A percentile compares a stretch with the other conserved stretches of the same genome.
Conservation (phyloP, 2,113 vertebrate genomes). For the Phalacrocorax aristotelis region DNA sequence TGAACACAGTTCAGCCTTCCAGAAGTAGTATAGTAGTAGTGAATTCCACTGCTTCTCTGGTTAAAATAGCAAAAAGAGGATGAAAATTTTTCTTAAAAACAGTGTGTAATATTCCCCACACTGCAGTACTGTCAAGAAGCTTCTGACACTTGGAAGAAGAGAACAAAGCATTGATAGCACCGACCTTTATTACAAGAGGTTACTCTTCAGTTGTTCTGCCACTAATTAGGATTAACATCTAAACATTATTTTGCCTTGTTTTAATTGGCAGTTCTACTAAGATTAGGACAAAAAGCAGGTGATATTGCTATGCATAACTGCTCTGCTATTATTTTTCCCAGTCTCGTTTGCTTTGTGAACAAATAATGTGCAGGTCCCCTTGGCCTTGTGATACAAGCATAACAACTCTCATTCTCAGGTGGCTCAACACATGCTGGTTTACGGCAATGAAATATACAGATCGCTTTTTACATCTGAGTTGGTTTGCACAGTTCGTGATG, state of each 20-base stretch:
- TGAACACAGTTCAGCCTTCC: neutral
- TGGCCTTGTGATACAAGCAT: neutral
- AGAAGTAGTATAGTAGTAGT: neutral
- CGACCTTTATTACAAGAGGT: neutral
- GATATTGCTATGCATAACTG: neutral
- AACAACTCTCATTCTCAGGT: neutral
- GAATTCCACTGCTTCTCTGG: neutral
- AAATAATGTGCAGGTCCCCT: neutral
- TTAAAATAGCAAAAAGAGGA: neutral
- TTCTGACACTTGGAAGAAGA: neutral
- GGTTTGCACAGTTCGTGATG: neutral
- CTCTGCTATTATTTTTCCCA: neutral
- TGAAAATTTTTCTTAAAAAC: neutral
- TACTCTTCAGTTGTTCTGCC: neutral
- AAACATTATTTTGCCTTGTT: slow-evolving; percentile 1
- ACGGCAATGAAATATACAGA: neutral
- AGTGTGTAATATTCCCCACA: neutral
- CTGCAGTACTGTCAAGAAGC: neutral
- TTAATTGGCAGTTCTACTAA: slow-evolving; percentile 25
- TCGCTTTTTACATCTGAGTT: neutral
- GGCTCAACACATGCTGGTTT: neutral
- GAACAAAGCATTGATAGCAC: neutral
- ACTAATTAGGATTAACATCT: slow-evolving; percentile 46
- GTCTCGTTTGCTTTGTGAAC: neutral
- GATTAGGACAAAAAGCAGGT: slow-evolving; percentile 8